These are phyloP conservation scores for Rhipidura dahli DNA, from an alignment of 2,113 vertebrate species.

Conservation along the genomic window DNA sequence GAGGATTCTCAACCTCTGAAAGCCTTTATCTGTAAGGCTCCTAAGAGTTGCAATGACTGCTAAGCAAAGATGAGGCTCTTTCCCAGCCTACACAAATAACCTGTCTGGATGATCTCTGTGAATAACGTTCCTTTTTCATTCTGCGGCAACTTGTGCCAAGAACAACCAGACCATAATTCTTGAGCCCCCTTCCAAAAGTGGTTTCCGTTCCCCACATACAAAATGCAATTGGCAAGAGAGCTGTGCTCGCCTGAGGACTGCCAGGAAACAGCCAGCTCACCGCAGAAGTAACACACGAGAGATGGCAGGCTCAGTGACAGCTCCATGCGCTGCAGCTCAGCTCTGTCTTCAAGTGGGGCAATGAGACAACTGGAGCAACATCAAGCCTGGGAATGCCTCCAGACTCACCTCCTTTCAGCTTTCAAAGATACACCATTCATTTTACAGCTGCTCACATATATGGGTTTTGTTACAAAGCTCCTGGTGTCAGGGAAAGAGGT, in stretches of 20 bases:
- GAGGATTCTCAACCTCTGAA: neutral
- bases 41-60: neutral
- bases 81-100: neutral
- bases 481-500: neutral
- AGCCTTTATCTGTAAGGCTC: neutral
- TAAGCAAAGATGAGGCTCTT: neutral
- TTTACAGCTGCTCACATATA: neutral
- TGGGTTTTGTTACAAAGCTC: neutral
- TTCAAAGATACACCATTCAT: neutral
- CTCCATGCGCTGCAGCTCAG: neutral
- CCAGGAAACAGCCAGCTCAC: neutral
- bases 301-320: neutral
- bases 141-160: neutral
- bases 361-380: neutral
- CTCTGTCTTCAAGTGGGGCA: neutral
- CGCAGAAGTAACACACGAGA: neutral
- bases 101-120: neutral
- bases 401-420: neutral
- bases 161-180: neutral
- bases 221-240: neutral
- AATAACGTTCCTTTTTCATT: neutral
- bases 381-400: neutral
- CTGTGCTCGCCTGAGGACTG: neutral
- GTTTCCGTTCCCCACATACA: neutral
- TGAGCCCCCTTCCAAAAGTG: neutral